Evolutionary conservation across 2,113 vertebrate genomes (phyloP).

Genomic region (Chaenocephalus aceratus): DNA sequence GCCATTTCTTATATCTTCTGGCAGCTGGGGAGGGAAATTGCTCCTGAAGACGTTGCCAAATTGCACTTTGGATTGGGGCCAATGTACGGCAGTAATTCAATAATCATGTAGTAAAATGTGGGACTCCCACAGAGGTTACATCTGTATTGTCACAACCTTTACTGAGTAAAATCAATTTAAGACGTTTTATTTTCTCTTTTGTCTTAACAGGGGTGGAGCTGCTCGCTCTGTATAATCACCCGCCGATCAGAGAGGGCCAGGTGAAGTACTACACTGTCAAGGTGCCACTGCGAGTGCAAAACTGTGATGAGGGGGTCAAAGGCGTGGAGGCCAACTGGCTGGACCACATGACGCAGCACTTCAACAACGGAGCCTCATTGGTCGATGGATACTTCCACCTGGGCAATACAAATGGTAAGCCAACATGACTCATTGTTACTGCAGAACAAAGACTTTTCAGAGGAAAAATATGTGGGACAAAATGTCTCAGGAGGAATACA

Average conservation of each 20-base stretch:
- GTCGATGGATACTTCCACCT: slow-evolving; percentile 95
- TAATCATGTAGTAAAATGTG: slow-evolving; percentile 23
- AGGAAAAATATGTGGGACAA: not conserved
- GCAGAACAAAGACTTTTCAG: not conserved
- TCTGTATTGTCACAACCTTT: slow-evolving; percentile 13
- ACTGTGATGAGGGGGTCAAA: slow-evolving; percentile 86
- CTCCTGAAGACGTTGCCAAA: slow-evolving; percentile 34
- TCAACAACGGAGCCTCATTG: slow-evolving; percentile 93
- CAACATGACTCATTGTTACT: too few species aligned
- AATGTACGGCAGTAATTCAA: slow-evolving; percentile 18
- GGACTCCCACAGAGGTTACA: slow-evolving; percentile 24
- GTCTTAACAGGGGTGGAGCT: slow-evolving; percentile 87
- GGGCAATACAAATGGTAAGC: slow-evolving; percentile 86
- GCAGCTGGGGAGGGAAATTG: slow-evolving; percentile 25
- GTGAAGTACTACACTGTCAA: slow-evolving; percentile 93
- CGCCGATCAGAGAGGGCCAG: slow-evolving; percentile 81
- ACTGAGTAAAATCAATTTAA: not conserved
- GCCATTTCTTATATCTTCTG: slow-evolving; percentile 13
- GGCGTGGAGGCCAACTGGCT: slow-evolving; percentile 95
- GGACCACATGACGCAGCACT: slow-evolving; percentile 98
- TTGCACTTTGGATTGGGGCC: slow-evolving; percentile 44
- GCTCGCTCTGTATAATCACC: slow-evolving; percentile 93
- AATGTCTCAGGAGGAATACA: not conserved
- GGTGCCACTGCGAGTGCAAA: slow-evolving; percentile 92
- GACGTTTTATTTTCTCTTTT: slow-evolving; percentile 1